These are phyloP conservation scores for Prunella himalayana DNA, from an alignment of 2,113 vertebrate genomes.

Conservation along the genomic window DNA sequence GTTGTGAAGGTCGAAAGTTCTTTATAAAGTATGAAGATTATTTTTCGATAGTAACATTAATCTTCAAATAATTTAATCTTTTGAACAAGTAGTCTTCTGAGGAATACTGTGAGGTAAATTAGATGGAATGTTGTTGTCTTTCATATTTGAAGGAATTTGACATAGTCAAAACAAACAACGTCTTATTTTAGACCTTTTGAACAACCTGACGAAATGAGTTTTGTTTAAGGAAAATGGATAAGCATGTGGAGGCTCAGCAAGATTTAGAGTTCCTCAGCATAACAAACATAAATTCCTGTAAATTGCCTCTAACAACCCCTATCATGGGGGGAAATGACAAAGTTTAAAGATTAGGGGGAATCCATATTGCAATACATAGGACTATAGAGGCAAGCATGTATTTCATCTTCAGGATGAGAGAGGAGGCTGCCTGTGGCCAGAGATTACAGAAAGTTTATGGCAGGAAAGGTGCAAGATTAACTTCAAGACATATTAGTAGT, in stretches of 20 bases:
- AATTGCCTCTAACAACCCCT: not conserved
- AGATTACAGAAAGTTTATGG: not conserved
- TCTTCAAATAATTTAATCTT: not conserved
- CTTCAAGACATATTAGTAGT: not conserved
- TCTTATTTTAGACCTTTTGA: not conserved
- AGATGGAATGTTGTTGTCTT: not conserved
- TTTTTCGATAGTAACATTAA: not conserved
- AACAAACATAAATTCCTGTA: not conserved
- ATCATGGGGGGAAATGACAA: not conserved
- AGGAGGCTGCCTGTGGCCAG: not conserved
- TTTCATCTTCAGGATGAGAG: not conserved
- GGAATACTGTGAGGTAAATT: not conserved
- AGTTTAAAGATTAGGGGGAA: not conserved
- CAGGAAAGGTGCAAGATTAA: not conserved
- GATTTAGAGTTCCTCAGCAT: not conserved
- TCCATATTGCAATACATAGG: not conserved
- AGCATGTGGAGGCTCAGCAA: not conserved
- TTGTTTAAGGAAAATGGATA: not conserved
- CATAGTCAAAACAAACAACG: not conserved
- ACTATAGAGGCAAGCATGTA: not conserved
- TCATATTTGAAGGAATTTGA: not conserved
- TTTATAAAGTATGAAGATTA: not conserved
- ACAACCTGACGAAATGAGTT: not conserved
- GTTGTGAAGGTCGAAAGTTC: not conserved
- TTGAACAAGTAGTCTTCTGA: not conserved